Base-by-base conservation (phyloP, 2,113 vertebrate genomes). In the Actinemys pallida region DNA sequence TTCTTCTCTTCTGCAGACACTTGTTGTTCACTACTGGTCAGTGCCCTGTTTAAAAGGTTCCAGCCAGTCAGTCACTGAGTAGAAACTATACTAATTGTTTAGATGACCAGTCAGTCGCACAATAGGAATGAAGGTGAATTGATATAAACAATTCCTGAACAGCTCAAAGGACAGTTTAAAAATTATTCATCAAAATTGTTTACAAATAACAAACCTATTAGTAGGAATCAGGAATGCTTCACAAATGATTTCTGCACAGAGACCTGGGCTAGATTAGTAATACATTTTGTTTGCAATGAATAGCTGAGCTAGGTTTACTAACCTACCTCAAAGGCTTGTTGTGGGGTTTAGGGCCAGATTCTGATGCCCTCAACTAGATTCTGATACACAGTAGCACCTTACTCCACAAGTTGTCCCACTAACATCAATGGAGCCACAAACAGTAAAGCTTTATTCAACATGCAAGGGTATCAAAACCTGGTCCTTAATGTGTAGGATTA, bases 401-500 rank as follows among this genome's bases (percentile, higher is more conserved):
- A 49, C 53, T 88, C 89, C 35, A 88, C 52, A 93, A 90, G 12
- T 82, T 65, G 16, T n/a, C 62, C 62, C 14, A 84, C 22, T 5
- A 59, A 65, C 8, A 19, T 94, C 50, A 87, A 13, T 76, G 42
- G 80, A 82, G 84, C 69, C 53, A 5, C 52, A 86, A 3, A 53
- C 49, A 27, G 11, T n/a, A 47, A 95, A n/a, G 45, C 50, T 49
- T 59, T 95, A 56, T 89, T 94, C 78, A 83, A 65, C 19, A 1
- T 5, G 25, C 83, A 50, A 8, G 47, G 54, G 29, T 56, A 90
- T 50, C 39, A 78, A 86, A 96, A 86, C 42, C 78, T 87, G 62
- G 2, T 49, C 81, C 62, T 89, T 96, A 85, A 72, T 62, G 62
- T 86, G 93, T 94, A 91, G 87, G 92, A 69, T 78, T 93, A 95